A percentile compares a stretch with the other conserved stretches of the same genome.
These are phyloP conservation scores for Orchesella cincta DNA, from an alignment of 1,140 invertebrate genomes.

Conservation along the genomic window DNA sequence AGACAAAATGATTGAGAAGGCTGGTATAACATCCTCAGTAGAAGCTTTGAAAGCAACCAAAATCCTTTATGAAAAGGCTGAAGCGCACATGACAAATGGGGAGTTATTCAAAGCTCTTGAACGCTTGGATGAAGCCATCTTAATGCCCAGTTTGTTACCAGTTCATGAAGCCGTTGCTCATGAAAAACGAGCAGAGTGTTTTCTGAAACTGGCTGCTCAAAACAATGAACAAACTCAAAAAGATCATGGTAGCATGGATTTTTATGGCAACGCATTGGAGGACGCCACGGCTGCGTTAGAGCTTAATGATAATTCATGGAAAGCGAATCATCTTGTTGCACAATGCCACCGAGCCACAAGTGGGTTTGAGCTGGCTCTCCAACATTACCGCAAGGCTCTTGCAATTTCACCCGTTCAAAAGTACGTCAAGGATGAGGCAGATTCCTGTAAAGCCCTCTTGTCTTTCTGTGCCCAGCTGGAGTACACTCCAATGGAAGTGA, in stretches of 20 bases:
- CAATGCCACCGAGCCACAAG: neutral
- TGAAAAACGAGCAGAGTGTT: neutral
- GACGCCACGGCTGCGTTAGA: neutral
- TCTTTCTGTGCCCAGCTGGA: no score
- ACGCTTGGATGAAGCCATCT: neutral
- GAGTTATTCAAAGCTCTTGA: neutral
- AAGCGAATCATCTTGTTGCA: neutral
- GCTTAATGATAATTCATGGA: neutral
- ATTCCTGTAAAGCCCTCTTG: neutral
- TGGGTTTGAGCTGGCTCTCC: neutral
- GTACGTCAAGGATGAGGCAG: neutral
- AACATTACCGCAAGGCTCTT: neutral
- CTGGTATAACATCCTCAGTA: neutral
- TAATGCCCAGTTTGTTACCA: neutral
- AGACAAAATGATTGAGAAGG: neutral
- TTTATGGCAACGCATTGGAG: neutral
- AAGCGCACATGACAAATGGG: neutral
- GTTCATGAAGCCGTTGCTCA: neutral
- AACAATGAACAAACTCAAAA: neutral
- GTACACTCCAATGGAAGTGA: no score
- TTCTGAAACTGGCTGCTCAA: neutral
- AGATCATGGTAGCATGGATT: no score
- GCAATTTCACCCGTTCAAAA: neutral
- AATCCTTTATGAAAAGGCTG: neutral
- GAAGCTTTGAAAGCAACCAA: neutral